These are phyloP conservation scores for Solea solea DNA, from an alignment of 2,113 vertebrate species.

Conservation along the genomic window DNA sequence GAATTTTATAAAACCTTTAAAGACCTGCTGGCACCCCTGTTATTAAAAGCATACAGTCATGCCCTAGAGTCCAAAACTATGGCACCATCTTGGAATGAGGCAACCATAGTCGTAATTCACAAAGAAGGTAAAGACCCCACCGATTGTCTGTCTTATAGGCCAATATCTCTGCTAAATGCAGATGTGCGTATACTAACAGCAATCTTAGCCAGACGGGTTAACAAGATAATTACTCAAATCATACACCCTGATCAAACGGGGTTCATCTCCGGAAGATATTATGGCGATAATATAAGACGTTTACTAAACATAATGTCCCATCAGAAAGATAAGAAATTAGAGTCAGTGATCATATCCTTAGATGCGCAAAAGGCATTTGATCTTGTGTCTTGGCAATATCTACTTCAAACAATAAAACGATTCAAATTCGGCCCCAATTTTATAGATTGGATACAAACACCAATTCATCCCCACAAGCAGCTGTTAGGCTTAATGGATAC, in stretches of 20 bases:
- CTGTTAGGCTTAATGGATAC: neutral
- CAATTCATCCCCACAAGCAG: fast-evolving
- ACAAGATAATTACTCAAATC: neutral
- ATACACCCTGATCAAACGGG: neutral
- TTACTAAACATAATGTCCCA: neutral
- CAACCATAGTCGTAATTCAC: too few relatives aligned
- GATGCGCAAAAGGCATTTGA: neutral
- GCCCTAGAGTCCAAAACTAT: neutral
- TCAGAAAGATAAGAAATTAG: neutral
- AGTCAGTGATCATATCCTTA: neutral
- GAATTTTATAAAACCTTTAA: neutral
- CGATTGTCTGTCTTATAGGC: too few relatives aligned
- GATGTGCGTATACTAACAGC: too few relatives aligned
- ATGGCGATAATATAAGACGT: neutral
- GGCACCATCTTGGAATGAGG: too few relatives aligned
- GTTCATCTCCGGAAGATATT: neutral
- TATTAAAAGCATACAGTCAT: neutral
- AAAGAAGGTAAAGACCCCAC: too few relatives aligned
- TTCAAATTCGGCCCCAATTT: neutral
- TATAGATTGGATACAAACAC: neutral
- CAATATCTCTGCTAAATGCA: too few relatives aligned
- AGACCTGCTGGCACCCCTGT: fast-evolving
- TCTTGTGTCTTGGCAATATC: neutral
- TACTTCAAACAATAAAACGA: neutral
- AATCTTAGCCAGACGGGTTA: neutral